Base-by-base conservation (phyloP, 53 echinoderm and acorn worm species). In the Crossaster papposus region DNA sequence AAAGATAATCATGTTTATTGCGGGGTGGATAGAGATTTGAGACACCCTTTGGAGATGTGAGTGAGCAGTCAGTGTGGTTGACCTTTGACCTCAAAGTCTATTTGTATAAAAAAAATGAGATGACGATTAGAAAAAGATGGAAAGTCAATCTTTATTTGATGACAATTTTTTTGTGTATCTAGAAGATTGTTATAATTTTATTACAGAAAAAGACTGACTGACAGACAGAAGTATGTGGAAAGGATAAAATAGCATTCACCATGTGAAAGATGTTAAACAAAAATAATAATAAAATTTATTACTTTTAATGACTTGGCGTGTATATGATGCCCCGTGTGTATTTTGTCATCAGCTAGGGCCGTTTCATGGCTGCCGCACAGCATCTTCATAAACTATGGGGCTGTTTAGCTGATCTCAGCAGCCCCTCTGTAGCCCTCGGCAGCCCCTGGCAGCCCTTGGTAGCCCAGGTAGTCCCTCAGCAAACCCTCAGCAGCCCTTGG, bases 101-200 rank as follows among this genome's bases (percentile, higher is more conserved):
- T 85, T 72, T 85, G 44, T 44, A 73, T 85, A 85, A 85, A 65
- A 85, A 85, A 51, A 85, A 85, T 70, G 54, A n/a, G 4, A 65
- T 65, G 24, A 20, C 64, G 51, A 53, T 20, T 12, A 76, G 76
- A 34, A 33, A 35, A 76, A n/a, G n/a, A n/a, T n/a, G 31, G 63
- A 62, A 36, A 44, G n/a, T 87, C 20, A 28, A 76, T 36, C 17
- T 58, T 55, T 87, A 76, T 86, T 86, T 86, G 87, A 77, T 36
- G 87, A 84, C 87, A 76, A 44, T 55, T 64, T 55, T 64, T 83
- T 74, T 72, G 85, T 74, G 76, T 76, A 87, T 87, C 74, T 77
- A 87, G 87, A 76, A 87, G n/a, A 87, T 87, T 76, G 82, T 82
- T 76, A 77, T 87, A 75, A 87, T 87, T 87, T 87, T 87, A 87